Evolutionary conservation across 2,113 vertebrate genomes (phyloP), one percentile per base, ranked within the genome.

Genomic region (Melanerpes aurifrons): DNA sequence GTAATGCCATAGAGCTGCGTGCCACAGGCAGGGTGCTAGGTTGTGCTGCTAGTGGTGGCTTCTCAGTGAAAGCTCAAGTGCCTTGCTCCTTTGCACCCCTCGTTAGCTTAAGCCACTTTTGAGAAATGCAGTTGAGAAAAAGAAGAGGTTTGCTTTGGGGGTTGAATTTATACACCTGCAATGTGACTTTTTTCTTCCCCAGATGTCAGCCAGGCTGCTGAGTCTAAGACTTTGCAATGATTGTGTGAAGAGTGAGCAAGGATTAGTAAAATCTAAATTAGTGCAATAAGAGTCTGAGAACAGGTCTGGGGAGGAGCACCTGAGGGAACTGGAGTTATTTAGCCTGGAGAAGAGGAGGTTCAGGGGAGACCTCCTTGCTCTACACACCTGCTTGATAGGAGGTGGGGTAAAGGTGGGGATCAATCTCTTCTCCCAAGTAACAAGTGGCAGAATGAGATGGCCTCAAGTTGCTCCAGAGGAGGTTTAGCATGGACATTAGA

Each of bases 81-180:
- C 15, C 29, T 74, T 87, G 17, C 22, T 85, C 3, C 67, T 76
- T 86, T 82, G 37, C 29, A 35, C 10, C 81, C 11, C 32, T 70
- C 35, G 47, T 77, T 84, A 78, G 81, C 82, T 86, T 78, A 78
- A 84, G 81, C 32, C 82, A 90, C 47, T 67, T 87, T 56, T 73
- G 40, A 67, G 74, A 89, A 66, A 62, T 37, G 29, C 48, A 84
- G 9, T 82, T 83, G 69, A 88, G 40, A 31, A 86, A 87, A 76
- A 7, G 37, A 67, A 66, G 15, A 10, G 35, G 28, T 83, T 94
- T 90, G 76, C 61, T 70, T 48, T 70, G 6, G 71, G 10, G 3
- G 72, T 75, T 90, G 82, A 88, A 86, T 81, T 82, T 70, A 74
- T 37, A 24, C 86, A 89, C n/a, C 43, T 84, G 40, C 74, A 84